Evolutionary conservation across 2,797 vertebrate genomes (phyloP).

Genomic region (Hapalemur alaotrensis): DNA sequence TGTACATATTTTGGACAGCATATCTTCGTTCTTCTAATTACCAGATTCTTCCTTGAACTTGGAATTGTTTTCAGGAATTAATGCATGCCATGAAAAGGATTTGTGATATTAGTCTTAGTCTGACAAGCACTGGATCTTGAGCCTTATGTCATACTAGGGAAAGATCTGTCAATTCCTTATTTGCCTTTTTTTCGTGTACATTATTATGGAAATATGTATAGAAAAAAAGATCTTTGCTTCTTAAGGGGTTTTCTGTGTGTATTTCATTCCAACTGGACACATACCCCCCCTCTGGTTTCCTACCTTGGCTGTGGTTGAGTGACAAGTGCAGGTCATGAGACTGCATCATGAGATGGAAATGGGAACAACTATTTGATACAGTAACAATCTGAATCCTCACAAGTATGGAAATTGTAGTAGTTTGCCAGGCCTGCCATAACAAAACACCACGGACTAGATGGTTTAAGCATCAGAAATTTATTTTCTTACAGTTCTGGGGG

Average conservation of each 20-base stretch:
- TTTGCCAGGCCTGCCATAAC: background rate
- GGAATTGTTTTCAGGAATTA: background rate
- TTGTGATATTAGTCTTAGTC: background rate
- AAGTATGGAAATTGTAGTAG: background rate
- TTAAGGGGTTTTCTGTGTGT: background rate
- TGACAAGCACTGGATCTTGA: background rate
- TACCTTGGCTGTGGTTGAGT: background rate
- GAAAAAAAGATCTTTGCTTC: background rate
- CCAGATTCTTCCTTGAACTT: background rate
- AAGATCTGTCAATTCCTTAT: background rate
- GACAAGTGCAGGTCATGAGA: background rate
- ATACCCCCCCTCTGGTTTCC: background rate
- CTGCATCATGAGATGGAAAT: background rate
- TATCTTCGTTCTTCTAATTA: constrained; percentile 3
- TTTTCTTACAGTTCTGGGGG: background rate
- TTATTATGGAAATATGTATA: constrained; percentile 5
- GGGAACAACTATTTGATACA: background rate
- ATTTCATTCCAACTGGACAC: background rate
- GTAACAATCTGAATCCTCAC: background rate
- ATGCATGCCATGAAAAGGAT: background rate
- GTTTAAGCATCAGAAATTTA: background rate
- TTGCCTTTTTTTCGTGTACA: constrained; percentile 3
- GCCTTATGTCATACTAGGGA: background rate
- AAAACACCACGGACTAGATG: background rate
- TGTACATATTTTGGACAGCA: background rate